A percentile compares a stretch with the other conserved stretches of the same genome.
These are phyloP conservation scores for Melanargia galathea DNA, from an alignment of 2,888 invertebrate species.

Conservation along the genomic window DNA sequence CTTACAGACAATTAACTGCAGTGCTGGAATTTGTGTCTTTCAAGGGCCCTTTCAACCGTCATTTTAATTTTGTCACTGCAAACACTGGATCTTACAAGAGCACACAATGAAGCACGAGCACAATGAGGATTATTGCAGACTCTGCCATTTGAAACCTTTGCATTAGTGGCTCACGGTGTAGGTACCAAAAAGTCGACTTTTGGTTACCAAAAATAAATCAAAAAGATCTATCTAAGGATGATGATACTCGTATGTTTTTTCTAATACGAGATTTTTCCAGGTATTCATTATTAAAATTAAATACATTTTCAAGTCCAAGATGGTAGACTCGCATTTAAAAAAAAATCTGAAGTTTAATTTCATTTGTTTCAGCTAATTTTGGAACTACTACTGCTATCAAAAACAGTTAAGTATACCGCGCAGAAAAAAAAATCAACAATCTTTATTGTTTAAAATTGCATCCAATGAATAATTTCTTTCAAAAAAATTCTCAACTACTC, in stretches of 20 bases:
- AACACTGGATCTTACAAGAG: slow-evolving; percentile 13
- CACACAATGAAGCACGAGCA: background rate
- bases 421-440: too few species aligned
- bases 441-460: slow-evolving; percentile 49
- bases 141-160: slow-evolving; percentile 4
- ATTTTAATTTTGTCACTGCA: slow-evolving; percentile 16
- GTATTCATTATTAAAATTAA: too few species aligned
- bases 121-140: background rate
- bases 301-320: too few species aligned
- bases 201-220: background rate
- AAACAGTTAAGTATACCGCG: too few species aligned
- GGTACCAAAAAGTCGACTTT: background rate
- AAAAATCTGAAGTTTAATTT: too few species aligned
- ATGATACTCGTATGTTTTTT: too few species aligned
- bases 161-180: background rate
- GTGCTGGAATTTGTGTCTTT: slow-evolving; percentile 61
- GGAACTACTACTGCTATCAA: too few species aligned
- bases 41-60: slow-evolving; percentile 37
- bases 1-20: slow-evolving; percentile 69
- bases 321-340: too few species aligned
- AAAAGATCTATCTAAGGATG: background rate
- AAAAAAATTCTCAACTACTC: slow-evolving; percentile 63
- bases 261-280: too few species aligned
- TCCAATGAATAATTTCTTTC: slow-evolving; percentile 56
- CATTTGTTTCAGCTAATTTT: too few species aligned